phyloP scores from a whole-genome alignment of 2,797 vertebrate species.

The Sternotherus odoratus region DNA sequence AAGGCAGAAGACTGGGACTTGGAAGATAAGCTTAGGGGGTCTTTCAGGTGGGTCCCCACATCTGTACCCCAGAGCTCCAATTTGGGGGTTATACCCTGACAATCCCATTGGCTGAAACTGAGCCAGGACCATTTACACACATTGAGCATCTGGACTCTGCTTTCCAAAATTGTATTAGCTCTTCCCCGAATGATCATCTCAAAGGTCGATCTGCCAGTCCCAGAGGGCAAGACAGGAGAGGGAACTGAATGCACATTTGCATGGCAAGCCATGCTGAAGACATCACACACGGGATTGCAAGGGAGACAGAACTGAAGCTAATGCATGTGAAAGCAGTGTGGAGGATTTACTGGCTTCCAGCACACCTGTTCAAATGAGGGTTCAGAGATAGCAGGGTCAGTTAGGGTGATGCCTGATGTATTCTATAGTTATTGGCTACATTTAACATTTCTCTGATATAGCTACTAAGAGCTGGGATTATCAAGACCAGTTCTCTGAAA shows the following conservation, averaged over 20 bases:
- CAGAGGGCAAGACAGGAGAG: rapidly evolving
- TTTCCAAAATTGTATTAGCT: neutral
- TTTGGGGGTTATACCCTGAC: no score
- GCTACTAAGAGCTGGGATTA: rapidly evolving
- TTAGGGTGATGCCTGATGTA: neutral
- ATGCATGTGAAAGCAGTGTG: no score
- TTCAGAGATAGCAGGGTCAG: rapidly evolving
- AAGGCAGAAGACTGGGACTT: no score
- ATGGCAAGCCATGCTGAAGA: rapidly evolving
- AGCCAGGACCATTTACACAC: neutral
- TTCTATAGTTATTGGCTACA: neutral
- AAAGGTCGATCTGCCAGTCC: no score
- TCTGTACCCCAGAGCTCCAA: no score
- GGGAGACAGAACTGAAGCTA: neutral
- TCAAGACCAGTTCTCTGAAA: neutral
- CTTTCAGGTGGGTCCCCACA: no score
- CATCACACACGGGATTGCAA: rapidly evolving
- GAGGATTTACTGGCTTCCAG: rapidly evolving
- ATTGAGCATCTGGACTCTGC: neutral
- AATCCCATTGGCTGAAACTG: neutral
- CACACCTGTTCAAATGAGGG: rapidly evolving
- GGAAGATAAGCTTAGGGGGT: no score
- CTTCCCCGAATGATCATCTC: neutral
- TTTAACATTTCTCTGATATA: neutral
- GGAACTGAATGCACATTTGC: rapidly evolving